Evolutionary conservation across 2,888 invertebrate genomes (phyloP).

Genomic region (Spodoptera littoralis): DNA sequence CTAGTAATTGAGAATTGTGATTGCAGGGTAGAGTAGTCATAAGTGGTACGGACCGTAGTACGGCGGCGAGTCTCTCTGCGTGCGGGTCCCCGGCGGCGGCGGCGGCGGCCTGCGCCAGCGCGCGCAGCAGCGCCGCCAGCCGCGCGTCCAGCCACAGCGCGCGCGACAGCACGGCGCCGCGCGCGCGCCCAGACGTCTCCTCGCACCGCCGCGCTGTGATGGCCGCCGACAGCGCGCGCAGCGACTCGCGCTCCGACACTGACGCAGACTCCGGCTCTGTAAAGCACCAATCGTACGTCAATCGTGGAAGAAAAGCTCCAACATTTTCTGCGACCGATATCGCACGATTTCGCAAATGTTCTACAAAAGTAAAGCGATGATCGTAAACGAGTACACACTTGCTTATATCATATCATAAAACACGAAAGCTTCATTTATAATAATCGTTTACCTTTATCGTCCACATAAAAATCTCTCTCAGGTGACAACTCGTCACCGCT

Average conservation of each 20-base stretch:
- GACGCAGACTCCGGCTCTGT: constrained; percentile 71
- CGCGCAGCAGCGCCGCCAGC: constrained; percentile 79
- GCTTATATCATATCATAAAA: too few relatives aligned
- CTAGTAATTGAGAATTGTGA: too few relatives aligned
- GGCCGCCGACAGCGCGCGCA: constrained; percentile 93
- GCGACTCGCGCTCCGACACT: constrained; percentile 90
- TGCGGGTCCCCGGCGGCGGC: constrained; percentile 88
- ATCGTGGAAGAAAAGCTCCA: too few relatives aligned
- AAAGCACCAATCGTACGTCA: too few relatives aligned
- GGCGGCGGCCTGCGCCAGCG: constrained; percentile 89
- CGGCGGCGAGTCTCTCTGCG: constrained; percentile 91
- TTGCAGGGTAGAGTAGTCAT: too few relatives aligned
- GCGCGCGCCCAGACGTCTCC: constrained; percentile 83
- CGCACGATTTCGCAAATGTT: too few relatives aligned
- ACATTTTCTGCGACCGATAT: too few relatives aligned
- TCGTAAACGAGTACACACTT: too few relatives aligned
- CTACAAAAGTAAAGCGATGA: too few relatives aligned
- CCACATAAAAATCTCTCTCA: constrained; percentile 79
- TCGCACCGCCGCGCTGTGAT: constrained; percentile 92
- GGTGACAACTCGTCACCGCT: constrained; percentile 85
- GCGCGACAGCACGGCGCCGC: constrained; percentile 63
- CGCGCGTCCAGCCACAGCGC: constrained; percentile 89
- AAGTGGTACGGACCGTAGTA: constrained; percentile 65
- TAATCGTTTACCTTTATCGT: constrained; percentile 70
- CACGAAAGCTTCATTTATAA: too few relatives aligned